Evolutionary conservation across 2,888 invertebrate genomes (phyloP).

Genomic region (Heliothis peltigera): DNA sequence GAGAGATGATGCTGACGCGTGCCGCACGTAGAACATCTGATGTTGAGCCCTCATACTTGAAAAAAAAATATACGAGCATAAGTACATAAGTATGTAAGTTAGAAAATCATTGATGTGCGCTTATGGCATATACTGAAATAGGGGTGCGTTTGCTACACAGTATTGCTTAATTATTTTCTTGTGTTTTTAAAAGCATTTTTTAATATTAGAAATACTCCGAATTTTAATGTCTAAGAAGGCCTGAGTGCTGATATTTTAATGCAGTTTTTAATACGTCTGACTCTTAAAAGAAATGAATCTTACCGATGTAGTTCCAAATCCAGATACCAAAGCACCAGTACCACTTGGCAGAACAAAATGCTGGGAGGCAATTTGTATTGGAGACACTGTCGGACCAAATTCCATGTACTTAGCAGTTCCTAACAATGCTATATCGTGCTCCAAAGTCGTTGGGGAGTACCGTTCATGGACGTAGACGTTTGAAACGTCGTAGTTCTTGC

Average conservation of each 20-base stretch:
- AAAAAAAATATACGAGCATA: slow-evolving; percentile 20
- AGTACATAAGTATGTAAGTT: too few relatives aligned
- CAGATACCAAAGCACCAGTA: slow-evolving; percentile 80
- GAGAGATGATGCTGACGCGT: slow-evolving; percentile 79
- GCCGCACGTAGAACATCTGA: slow-evolving; percentile 79
- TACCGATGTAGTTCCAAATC: slow-evolving; percentile 79
- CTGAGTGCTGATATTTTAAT: too few relatives aligned
- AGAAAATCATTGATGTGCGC: too few relatives aligned
- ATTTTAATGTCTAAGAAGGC: too few relatives aligned
- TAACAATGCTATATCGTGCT: slow-evolving; percentile 82
- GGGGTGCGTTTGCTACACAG: too few relatives aligned
- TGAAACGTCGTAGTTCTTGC: slow-evolving; percentile 73
- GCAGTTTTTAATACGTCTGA: too few relatives aligned
- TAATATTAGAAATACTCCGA: background rate
- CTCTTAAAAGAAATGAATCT: slow-evolving; percentile 49
- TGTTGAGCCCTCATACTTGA: slow-evolving; percentile 78
- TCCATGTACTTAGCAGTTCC: slow-evolving; percentile 69
- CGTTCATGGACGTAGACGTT: slow-evolving; percentile 71
- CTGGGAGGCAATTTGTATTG: slow-evolving; percentile 71
- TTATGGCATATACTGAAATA: too few relatives aligned
- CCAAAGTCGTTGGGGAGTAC: slow-evolving; percentile 72
- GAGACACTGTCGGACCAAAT: slow-evolving; percentile 68
- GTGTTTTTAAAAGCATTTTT: too few relatives aligned
- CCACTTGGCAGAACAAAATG: slow-evolving; percentile 70
- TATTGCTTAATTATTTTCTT: too few relatives aligned